phyloP scores from a whole-genome alignment of 30 jellyfish, hydroid and myxozoan species.

The Aurelia sp. region DNA sequence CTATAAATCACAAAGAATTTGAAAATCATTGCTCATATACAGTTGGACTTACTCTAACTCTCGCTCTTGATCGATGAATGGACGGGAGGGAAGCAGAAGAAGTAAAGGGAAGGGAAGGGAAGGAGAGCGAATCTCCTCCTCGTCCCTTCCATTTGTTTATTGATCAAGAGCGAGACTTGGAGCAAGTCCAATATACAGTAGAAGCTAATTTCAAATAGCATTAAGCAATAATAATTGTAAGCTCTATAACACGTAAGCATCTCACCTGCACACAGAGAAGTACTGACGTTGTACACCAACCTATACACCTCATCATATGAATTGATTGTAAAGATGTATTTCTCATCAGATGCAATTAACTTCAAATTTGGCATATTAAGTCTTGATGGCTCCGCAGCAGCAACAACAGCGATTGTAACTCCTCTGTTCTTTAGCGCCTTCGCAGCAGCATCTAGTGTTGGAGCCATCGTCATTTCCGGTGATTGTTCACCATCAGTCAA shows the following conservation, averaged over 20 bases:
- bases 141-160: too few species aligned
- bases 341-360: constrained; percentile 47
- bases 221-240: too few species aligned
- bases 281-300: constrained; percentile 59
- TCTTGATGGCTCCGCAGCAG: constrained; percentile 49
- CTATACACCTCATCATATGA: constrained; percentile 54
- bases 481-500: constrained; percentile 89
- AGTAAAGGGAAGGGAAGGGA: too few species aligned
- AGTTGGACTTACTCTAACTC: too few species aligned
- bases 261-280: constrained; percentile 68
- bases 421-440: constrained; percentile 66
- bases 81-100: too few species aligned
- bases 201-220: too few species aligned
- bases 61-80: too few species aligned
- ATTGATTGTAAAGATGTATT: constrained; percentile 29
- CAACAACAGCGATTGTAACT: constrained; percentile 59
- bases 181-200: too few species aligned
- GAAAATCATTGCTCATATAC: too few species aligned
- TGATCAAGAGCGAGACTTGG: too few species aligned
- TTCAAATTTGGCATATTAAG: constrained; percentile 43
- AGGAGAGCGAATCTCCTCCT: too few species aligned
- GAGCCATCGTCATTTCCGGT: constrained; percentile 15
- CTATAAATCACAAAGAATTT: too few species aligned
- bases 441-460: constrained; percentile 57
- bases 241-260: not conserved